phyloP scores from a whole-genome alignment of 1,140 invertebrate genomes.

The Leptonema lineaticorne region DNA sequence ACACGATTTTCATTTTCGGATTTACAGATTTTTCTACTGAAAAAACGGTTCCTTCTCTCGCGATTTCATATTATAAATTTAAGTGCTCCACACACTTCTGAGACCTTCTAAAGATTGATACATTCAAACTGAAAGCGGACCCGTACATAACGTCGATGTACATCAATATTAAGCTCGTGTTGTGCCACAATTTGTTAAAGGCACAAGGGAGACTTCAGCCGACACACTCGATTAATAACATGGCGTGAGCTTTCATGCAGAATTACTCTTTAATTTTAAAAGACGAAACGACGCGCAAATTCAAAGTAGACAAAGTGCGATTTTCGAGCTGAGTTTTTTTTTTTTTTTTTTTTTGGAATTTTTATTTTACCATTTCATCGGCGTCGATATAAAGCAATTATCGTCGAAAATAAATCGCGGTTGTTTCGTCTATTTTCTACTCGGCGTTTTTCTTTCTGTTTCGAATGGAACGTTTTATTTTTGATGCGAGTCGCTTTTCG shows the following conservation, averaged over 20 bases:
- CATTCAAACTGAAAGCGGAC: too few species aligned
- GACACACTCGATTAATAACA: conserved; percentile 2
- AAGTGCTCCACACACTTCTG: too few species aligned
- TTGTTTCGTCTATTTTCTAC: neutral
- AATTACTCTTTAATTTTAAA: neutral
- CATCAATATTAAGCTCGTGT: neutral
- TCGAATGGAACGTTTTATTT: neutral
- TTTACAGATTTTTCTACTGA: too few species aligned
- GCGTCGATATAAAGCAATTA: neutral
- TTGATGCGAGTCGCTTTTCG: too few species aligned
- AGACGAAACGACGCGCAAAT: neutral
- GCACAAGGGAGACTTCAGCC: neutral
- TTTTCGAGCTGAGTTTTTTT: too few species aligned
- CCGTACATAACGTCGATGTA: neutral
- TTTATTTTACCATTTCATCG: too few species aligned
- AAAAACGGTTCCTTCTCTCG: too few species aligned
- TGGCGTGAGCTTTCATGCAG: conserved; percentile 1
- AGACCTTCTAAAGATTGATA: too few species aligned
- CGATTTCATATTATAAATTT: too few species aligned
- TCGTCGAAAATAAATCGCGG: neutral
- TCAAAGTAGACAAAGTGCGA: too few species aligned
- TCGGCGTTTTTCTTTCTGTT: neutral
- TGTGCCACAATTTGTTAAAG: neutral
- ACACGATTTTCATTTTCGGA: too few species aligned
- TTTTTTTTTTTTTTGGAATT: too few species aligned